Conservation (phyloP, 2,113 vertebrate genomes). For the Hiodon tergisus region DNA sequence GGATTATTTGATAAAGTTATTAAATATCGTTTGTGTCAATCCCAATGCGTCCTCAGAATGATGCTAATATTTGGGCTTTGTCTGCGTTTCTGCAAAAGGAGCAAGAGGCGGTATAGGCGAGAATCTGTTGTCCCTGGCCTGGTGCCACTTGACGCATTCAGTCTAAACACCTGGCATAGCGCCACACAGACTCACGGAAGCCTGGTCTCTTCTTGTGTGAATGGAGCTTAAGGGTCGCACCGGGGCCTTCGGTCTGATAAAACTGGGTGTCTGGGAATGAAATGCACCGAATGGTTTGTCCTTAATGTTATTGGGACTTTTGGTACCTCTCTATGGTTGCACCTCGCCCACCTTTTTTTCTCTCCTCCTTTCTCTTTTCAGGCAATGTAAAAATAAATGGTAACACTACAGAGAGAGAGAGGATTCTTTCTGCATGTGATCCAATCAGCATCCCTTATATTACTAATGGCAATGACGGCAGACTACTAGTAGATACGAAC, state of each 20-base stretch:
- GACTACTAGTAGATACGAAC: constrained; percentile 50
- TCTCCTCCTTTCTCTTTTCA: constrained; percentile 41
- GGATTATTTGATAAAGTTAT: too few species aligned
- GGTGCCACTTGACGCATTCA: constrained; percentile 13
- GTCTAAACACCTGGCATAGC: constrained; percentile 22
- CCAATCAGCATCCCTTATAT: constrained; percentile 49
- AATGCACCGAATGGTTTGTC: neutral
- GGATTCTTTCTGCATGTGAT: constrained; percentile 50
- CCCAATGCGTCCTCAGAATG: too few species aligned
- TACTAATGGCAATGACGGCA: constrained; percentile 54
- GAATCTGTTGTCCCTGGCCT: neutral
- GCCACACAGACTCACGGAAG: neutral
- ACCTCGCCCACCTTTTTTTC: neutral
- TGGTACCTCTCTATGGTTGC: neutral
- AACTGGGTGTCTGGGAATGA: neutral
- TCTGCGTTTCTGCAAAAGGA: neutral
- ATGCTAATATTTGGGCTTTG: neutral
- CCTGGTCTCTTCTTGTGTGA: neutral
- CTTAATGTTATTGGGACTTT: neutral
- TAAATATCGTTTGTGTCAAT: too few species aligned
- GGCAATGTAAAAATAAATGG: constrained; percentile 64
- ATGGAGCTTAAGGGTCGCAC: neutral
- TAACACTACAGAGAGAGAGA: constrained; percentile 54
- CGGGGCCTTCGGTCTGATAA: neutral
- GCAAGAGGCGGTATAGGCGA: neutral